phyloP scores from a whole-genome alignment of 1,140 invertebrate species.

The Sycophila sp. region DNA sequence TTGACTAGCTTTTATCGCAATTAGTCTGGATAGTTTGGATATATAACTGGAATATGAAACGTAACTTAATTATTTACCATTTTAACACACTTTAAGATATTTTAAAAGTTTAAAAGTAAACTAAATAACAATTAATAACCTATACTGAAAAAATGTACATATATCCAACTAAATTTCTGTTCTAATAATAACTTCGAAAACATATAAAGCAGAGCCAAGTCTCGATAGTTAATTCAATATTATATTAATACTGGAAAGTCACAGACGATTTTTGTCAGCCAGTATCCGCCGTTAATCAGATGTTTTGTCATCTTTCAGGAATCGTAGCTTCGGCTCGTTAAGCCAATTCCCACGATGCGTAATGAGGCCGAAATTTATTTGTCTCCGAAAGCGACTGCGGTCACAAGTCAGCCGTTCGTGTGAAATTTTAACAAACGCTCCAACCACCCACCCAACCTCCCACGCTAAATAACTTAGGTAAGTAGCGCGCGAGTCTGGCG shows the following conservation, averaged over 20 bases:
- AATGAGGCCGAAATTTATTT: conserved; percentile 29
- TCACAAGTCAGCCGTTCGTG: conserved; percentile 40
- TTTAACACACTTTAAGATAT: too few species aligned
- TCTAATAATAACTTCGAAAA: too few species aligned
- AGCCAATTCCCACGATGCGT: conserved; percentile 2
- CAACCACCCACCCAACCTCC: conserved; percentile 34
- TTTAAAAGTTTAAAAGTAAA: too few species aligned
- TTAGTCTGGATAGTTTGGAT: not conserved
- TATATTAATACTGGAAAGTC: too few species aligned
- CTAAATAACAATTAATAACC: too few species aligned
- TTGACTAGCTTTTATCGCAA: conserved; percentile 25
- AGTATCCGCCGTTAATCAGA: not conserved
- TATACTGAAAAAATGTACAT: too few species aligned
- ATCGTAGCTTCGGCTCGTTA: not conserved
- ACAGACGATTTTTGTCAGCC: too few species aligned
- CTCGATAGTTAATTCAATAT: too few species aligned
- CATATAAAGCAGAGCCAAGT: too few species aligned
- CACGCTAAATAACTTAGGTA: conserved; percentile 58
- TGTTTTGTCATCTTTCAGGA: not conserved
- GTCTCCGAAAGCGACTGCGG: conserved; percentile 17
- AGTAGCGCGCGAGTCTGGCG: conserved; percentile 55
- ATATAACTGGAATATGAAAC: too few species aligned
- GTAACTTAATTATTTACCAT: too few species aligned
- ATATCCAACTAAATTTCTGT: too few species aligned
- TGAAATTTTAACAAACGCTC: conserved; percentile 56